phyloP scores from a whole-genome alignment of 1,140 invertebrate species.

The Aphaenogaster rudis region DNA sequence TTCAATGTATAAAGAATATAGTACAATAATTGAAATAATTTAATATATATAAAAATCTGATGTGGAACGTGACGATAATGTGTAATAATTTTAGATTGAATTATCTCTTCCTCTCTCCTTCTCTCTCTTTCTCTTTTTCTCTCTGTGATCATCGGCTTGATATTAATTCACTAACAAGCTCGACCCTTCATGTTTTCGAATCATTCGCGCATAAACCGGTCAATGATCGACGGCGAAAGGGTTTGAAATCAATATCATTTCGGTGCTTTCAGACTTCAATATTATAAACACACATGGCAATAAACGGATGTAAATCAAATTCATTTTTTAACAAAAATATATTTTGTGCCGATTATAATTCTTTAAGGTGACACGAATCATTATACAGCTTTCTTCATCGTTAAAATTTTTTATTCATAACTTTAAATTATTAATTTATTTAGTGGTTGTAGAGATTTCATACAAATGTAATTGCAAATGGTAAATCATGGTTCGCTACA shows the following conservation, averaged over 20 bases:
- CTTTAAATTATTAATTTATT: slow-evolving; percentile 2
- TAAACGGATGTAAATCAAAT: slow-evolving; percentile 2
- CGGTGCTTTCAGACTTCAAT: neutral
- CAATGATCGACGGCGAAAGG: slow-evolving; percentile 31
- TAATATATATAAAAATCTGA: slow-evolving; percentile 27
- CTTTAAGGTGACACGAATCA: neutral
- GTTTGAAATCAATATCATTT: slow-evolving; percentile 19
- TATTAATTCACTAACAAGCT: slow-evolving; percentile 47
- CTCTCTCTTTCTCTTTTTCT: slow-evolving; percentile 16
- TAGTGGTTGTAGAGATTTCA: neutral
- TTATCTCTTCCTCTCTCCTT: slow-evolving; percentile 29
- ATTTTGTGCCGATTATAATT: neutral
- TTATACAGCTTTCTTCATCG: neutral
- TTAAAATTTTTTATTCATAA: neutral
- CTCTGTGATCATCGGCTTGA: slow-evolving; percentile 43
- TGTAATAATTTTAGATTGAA: slow-evolving; percentile 40
- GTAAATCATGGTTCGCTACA: neutral
- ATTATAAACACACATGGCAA: neutral
- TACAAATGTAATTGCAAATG: slow-evolving; percentile 1
- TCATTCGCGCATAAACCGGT: neutral
- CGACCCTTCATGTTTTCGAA: slow-evolving; percentile 11
- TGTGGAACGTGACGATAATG: neutral
- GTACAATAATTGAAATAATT: neutral
- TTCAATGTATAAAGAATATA: neutral
- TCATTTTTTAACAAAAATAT: neutral